phyloP scores from a whole-genome alignment of 2,797 vertebrate genomes.

The Acipenser oxyrinchus region DNA sequence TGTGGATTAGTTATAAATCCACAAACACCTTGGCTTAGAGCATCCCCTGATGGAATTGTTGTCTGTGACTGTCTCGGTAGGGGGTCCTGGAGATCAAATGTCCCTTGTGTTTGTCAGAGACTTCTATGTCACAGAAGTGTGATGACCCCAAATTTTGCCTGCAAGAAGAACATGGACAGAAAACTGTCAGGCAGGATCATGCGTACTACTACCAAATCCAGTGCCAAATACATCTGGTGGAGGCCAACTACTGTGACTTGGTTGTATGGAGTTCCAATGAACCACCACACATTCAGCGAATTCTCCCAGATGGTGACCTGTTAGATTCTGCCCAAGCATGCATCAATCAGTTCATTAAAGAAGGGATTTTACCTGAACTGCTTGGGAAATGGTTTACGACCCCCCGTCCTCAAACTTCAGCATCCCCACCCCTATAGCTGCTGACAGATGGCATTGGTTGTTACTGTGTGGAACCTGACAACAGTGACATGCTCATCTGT shows the following conservation, averaged over 20 bases:
- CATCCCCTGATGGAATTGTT: not conserved
- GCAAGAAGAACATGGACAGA: not conserved
- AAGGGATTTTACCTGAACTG: no score
- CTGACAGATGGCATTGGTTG: no score
- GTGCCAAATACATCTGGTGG: not conserved
- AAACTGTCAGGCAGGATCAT: not conserved
- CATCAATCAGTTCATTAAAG: no score
- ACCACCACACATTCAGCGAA: no score
- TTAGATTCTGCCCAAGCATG: no score
- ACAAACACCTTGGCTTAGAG: not conserved
- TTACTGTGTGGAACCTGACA: no score
- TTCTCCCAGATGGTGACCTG: no score
- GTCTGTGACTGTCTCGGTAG: constrained; percentile 11
- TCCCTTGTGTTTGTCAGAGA: constrained; percentile 7
- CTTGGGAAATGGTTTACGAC: no score
- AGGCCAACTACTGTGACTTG: not conserved
- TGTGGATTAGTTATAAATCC: not conserved
- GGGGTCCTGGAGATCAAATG: constrained; percentile 13
- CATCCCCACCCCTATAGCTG: no score
- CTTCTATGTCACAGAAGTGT: constrained; percentile 2
- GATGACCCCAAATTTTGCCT: not conserved
- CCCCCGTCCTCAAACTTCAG: no score
- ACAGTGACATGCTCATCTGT: no score
- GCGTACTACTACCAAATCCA: not conserved
- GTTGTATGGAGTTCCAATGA: not conserved